These are phyloP conservation scores for Melipona bicolor DNA, from an alignment of 2,888 invertebrate genomes.

Conservation along the genomic window DNA sequence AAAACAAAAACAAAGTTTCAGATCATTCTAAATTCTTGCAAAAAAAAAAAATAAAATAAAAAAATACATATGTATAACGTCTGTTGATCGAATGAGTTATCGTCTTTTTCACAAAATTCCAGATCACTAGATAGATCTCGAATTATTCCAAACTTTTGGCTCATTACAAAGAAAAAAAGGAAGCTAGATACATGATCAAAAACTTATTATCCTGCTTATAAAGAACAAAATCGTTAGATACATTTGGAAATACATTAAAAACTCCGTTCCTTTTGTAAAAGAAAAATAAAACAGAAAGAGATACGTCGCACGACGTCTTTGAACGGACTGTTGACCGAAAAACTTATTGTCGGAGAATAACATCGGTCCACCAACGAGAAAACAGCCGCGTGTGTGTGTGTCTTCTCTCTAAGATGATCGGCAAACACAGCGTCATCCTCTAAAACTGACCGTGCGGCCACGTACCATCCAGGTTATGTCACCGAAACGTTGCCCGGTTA, in stretches of 20 bases:
- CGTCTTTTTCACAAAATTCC: neutral
- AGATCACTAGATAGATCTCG: no score
- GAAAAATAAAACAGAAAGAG: neutral
- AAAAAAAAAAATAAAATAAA: no score
- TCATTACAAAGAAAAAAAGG: neutral
- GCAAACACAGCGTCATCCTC: slow-evolving; percentile 19
- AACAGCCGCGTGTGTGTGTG: neutral
- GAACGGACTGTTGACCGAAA: neutral
- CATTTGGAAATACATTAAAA: no score
- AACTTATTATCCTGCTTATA: neutral
- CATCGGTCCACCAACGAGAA: neutral
- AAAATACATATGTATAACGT: no score
- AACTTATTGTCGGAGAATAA: neutral
- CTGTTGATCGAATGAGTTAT: no score
- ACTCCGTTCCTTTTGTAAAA: neutral
- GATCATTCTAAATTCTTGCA: no score
- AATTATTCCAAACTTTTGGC: no score
- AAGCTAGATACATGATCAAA: neutral
- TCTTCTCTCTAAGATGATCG: slow-evolving; percentile 17
- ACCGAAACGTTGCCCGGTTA: slow-evolving; percentile 9
- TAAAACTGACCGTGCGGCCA: neutral
- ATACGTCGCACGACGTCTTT: neutral
- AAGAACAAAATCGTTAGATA: no score
- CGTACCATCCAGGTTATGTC: slow-evolving; percentile 23
- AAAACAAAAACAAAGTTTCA: no score